Evolutionary conservation across 2,888 invertebrate species (phyloP).

Genomic region (Achlya flavicornis): DNA sequence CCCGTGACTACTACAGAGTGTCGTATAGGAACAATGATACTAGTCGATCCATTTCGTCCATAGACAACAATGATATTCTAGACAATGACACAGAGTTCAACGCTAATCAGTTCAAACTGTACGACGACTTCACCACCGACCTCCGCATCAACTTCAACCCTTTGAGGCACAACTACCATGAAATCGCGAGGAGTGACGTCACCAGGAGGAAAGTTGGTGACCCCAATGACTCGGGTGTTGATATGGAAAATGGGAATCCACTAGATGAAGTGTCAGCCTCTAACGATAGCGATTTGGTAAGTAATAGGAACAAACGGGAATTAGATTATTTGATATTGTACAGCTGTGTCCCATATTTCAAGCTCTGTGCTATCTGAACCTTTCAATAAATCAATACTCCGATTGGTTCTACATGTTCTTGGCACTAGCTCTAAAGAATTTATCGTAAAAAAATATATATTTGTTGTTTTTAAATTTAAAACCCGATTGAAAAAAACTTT

Average conservation of each 20-base stretch:
- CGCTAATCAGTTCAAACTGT: slow-evolving; percentile 78
- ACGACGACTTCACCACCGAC: slow-evolving; percentile 78
- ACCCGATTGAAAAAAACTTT: neutral
- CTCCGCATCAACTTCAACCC: slow-evolving; percentile 71
- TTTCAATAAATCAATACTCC: neutral
- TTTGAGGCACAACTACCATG: slow-evolving; percentile 63
- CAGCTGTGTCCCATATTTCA: slow-evolving; percentile 1
- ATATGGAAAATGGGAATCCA: slow-evolving; percentile 78
- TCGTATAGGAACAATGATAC: slow-evolving; percentile 60
- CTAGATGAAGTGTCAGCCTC: slow-evolving; percentile 61
- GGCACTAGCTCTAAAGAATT: neutral
- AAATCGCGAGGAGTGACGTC: slow-evolving; percentile 45
- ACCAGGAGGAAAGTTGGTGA: slow-evolving; percentile 56
- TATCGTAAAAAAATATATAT: neutral
- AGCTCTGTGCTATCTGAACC: neutral
- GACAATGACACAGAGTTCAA: slow-evolving; percentile 80
- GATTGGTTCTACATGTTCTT: neutral
- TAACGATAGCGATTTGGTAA: slow-evolving; percentile 78
- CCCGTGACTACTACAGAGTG: slow-evolving; percentile 74
- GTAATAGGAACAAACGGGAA: slow-evolving; percentile 38
- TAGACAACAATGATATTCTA: slow-evolving; percentile 59
- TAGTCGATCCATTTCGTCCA: slow-evolving; percentile 46
- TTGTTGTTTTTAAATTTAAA: neutral
- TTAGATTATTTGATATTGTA: neutral
- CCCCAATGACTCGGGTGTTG: slow-evolving; percentile 77